Percentiles rank a stretch among this genome's conserved stretches.
These are phyloP conservation scores for Heliothis virescens DNA, from an alignment of 1,140 invertebrate genomes.

Conservation along the genomic window DNA sequence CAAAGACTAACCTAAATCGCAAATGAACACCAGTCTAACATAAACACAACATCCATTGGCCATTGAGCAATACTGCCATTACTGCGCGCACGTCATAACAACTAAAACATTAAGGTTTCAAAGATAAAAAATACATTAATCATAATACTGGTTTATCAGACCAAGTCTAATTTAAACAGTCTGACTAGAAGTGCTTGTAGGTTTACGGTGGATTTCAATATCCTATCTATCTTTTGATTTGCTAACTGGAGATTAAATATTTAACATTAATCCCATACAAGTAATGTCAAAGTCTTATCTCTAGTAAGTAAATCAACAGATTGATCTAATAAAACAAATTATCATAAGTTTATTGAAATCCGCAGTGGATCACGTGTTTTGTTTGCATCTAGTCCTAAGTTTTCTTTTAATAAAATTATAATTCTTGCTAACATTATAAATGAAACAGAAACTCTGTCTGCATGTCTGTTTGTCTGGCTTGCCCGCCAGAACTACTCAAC, in stretches of 20 bases:
- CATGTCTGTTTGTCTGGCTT: no score
- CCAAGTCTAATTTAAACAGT: not conserved
- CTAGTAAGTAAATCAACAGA: no score
- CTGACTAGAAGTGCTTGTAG: not conserved
- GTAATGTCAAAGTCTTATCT: no score
- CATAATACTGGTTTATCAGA: slow-evolving; percentile 34
- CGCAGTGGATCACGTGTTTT: not conserved
- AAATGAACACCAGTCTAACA: not conserved
- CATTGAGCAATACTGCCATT: not conserved
- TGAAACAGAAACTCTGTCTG: no score
- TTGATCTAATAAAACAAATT: not conserved
- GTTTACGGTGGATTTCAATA: not conserved
- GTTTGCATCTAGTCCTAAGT: not conserved
- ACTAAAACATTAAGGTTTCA: slow-evolving; percentile 4
- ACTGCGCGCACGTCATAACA: slow-evolving; percentile 5
- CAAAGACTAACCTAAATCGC: not conserved
- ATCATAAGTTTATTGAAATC: no score
- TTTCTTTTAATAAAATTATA: no score
- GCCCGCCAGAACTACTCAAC: no score
- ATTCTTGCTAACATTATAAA: no score
- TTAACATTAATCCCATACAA: no score
- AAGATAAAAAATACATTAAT: slow-evolving; percentile 36
- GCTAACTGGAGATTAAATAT: no score
- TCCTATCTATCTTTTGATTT: no score
- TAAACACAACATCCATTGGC: not conserved